Conservation (phyloP, 1,140 invertebrate species). For the Paraescarpia echinospica region DNA sequence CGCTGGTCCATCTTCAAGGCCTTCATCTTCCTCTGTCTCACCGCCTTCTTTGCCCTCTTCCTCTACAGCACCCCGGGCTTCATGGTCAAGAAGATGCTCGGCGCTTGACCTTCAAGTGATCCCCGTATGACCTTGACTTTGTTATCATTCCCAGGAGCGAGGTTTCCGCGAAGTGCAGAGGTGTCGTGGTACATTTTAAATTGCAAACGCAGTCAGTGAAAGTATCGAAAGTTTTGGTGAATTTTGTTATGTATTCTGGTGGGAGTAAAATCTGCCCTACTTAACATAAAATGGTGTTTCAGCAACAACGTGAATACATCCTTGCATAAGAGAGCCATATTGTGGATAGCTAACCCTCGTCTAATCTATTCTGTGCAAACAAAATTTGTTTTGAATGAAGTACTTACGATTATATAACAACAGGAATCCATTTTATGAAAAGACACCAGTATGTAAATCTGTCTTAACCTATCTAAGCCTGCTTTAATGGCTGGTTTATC, state of each 20-base stretch:
- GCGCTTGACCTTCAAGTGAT: neutral
- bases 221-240: neutral
- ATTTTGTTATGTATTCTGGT: neutral
- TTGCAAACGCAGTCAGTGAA: neutral
- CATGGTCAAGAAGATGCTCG: conserved; percentile 25
- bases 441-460: too few relatives aligned
- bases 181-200: neutral
- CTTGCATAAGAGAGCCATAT: too few relatives aligned
- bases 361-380: too few relatives aligned
- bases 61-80: conserved; percentile 24
- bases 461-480: too few relatives aligned
- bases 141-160: neutral
- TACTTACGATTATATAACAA: too few relatives aligned
- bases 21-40: conserved; percentile 17
- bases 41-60: conserved; percentile 17
- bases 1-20: conserved; percentile 29
- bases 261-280: too few relatives aligned
- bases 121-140: neutral
- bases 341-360: too few relatives aligned
- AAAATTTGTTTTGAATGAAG: too few relatives aligned
- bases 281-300: too few relatives aligned
- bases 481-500: too few relatives aligned
- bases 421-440: too few relatives aligned
- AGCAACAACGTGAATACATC: too few relatives aligned
- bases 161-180: neutral